A percentile compares a stretch with the other conserved stretches of the same genome.
Evolutionary conservation across 2,888 invertebrate genomes (phyloP).

Genomic region (Pammene fasciana): DNA sequence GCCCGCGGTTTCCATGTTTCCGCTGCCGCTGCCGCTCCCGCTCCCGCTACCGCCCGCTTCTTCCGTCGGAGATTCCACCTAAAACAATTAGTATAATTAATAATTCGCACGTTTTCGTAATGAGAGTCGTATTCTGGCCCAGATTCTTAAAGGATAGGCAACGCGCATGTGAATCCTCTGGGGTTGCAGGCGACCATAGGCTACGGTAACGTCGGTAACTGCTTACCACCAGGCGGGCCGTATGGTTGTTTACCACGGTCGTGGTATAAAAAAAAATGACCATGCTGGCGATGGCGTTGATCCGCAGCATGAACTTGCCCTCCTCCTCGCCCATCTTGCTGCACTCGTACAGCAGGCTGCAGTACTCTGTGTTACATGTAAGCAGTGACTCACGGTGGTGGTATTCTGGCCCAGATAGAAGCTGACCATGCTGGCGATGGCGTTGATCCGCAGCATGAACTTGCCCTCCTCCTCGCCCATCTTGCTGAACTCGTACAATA

Average conservation of each 20-base stretch:
- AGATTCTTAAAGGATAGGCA: too few relatives aligned
- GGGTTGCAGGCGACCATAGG: too few relatives aligned
- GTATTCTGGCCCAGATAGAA: constrained; percentile 94
- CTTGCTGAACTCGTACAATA: constrained; percentile 96
- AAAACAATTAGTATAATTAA: background rate
- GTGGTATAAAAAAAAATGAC: constrained; percentile 90
- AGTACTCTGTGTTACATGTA: constrained; percentile 87
- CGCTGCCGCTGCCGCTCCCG: constrained; percentile 62
- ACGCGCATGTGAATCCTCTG: too few relatives aligned
- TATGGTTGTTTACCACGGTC: too few relatives aligned
- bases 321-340: constrained; percentile 98
- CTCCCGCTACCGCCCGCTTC: constrained; percentile 72
- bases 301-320: constrained; percentile 92
- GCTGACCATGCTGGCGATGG: constrained; percentile 94
- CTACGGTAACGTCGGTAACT: too few relatives aligned
- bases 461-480: constrained; percentile 97
- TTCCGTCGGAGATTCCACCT: constrained; percentile 75
- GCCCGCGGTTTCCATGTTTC: constrained; percentile 60
- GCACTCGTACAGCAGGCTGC: constrained; percentile 95
- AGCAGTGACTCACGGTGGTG: constrained; percentile 54
- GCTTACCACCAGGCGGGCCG: too few relatives aligned
- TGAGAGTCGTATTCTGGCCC: too few relatives aligned
- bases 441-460: constrained; percentile 93
- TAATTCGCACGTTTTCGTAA: too few relatives aligned
- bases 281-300: constrained; percentile 94